Base-by-base conservation (phyloP, 1,140 invertebrate genomes). In the Brachionus manjavacas region DNA sequence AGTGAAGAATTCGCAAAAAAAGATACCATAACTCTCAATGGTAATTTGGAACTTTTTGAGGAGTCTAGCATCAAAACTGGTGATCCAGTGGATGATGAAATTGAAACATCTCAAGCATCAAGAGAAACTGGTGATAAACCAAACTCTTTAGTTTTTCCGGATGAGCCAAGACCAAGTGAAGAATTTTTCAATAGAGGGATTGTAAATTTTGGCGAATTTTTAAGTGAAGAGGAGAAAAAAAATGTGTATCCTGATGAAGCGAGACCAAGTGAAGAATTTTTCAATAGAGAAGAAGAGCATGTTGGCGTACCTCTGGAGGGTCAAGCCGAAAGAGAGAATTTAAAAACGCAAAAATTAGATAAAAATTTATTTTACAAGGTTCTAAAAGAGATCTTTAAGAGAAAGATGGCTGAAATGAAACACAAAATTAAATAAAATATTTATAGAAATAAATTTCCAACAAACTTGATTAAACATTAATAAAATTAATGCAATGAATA, bases 131-230 rank as follows among this genome's bases (percentile, higher is more conserved):
- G 12, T 31, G 39, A 76, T 9, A 74, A 41, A 23, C 11, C 25
- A 28, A 35, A 70, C 16, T 1, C 16, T 14, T 14, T 76, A 9
- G 72, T 76, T 25, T 49, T 49, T 49, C 72, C 72, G 9, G 41
- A 76, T 76, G 41, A 76, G 23, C 72, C 72, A 6, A 76, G 72
- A 76, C 72, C 72, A 76, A 76, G 72, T 25, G 41, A 76, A 46
- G 41, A 76, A 25, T 76, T 49, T 72, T 16, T 20, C 12, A 41
- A 41, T 2, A 76, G 43, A 76, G 23, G 31, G 3, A 28, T 76
- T 20, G 20, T 25, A 9, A 49, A 76, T 49, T 76, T 76, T 14
- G 70, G 43, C 8, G 39, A 43, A 74, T 74, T 9, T 16, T 41
- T 9, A 11, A 74, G 8, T 16, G 14, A 74, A 41, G 25, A 74